Evolutionary conservation across 2,888 invertebrate genomes (phyloP).

Genomic region (Ischnura elegans): DNA sequence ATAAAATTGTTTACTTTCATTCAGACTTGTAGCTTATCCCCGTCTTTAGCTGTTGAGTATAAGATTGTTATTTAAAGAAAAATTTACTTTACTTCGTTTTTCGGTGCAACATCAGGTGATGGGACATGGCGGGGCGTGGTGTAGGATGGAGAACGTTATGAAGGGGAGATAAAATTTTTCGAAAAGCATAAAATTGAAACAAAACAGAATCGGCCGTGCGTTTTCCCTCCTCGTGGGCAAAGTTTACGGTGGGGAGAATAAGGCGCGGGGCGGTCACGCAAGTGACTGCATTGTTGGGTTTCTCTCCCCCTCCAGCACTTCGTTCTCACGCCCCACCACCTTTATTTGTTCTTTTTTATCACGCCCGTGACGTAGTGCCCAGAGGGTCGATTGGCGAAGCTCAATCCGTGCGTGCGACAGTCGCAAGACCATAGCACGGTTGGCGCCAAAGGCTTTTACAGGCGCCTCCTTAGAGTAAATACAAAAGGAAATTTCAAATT

Average conservation of each 20-base stretch:
- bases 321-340: background rate
- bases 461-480: background rate
- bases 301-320: background rate
- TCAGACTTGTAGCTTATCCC: too few relatives aligned
- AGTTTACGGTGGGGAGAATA: background rate
- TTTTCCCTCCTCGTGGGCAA: background rate
- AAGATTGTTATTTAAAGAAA: too few relatives aligned
- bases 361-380: conserved; percentile 28
- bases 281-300: conserved; percentile 14
- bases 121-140: too few relatives aligned
- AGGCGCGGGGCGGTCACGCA: conserved; percentile 40
- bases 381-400: conserved; percentile 19
- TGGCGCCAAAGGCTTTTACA: background rate
- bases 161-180: too few relatives aligned
- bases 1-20: too few relatives aligned
- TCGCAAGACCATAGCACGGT: background rate
- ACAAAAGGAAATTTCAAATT: too few relatives aligned
- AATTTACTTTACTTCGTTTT: too few relatives aligned
- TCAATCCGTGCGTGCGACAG: conserved; percentile 21
- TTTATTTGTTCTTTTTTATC: background rate
- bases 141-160: too few relatives aligned
- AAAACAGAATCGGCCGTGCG: conserved; percentile 32
- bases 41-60: too few relatives aligned
- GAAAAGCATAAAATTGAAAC: too few relatives aligned
- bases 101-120: too few relatives aligned